phyloP scores from a whole-genome alignment of 2,888 invertebrate genomes.

The Diarsia mendica region DNA sequence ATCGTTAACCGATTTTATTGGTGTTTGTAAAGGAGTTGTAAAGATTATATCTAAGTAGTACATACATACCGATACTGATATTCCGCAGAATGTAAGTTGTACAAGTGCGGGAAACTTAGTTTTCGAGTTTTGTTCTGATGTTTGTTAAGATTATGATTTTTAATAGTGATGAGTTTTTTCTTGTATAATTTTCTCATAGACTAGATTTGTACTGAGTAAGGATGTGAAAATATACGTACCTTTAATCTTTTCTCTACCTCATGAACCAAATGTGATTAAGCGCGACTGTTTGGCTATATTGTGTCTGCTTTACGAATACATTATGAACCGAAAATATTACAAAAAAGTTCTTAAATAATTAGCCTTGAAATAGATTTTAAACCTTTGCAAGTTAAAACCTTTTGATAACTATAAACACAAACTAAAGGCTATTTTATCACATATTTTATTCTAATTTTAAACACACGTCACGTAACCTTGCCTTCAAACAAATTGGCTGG shows the following conservation, averaged over 20 bases:
- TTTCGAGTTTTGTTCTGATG: background rate
- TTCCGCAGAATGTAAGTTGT: slow-evolving; percentile 1
- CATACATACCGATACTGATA: background rate
- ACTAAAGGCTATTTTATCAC: background rate
- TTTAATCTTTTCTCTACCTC: background rate
- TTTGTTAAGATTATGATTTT: background rate
- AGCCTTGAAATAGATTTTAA: background rate
- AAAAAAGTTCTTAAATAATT: background rate
- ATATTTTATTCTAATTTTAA: slow-evolving; percentile 28
- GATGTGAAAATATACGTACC: background rate
- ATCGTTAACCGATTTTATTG: slow-evolving; percentile 50
- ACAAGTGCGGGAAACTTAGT: background rate
- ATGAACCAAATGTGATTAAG: background rate
- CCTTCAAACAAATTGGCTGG: slow-evolving; percentile 41
- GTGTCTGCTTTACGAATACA: background rate
- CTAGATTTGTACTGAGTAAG: background rate
- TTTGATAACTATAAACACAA: background rate
- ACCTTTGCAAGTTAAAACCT: background rate
- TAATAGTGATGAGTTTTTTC: background rate
- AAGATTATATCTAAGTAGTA: slow-evolving; percentile 45
- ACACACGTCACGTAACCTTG: slow-evolving; percentile 6
- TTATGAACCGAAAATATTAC: background rate
- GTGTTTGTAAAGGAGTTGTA: too few relatives aligned
- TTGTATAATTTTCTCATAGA: background rate
- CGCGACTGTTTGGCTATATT: background rate